Evolutionary conservation across 2,888 invertebrate genomes (phyloP), one percentile per base, ranked within the genome.

Genomic region (Saturnia japonica): DNA sequence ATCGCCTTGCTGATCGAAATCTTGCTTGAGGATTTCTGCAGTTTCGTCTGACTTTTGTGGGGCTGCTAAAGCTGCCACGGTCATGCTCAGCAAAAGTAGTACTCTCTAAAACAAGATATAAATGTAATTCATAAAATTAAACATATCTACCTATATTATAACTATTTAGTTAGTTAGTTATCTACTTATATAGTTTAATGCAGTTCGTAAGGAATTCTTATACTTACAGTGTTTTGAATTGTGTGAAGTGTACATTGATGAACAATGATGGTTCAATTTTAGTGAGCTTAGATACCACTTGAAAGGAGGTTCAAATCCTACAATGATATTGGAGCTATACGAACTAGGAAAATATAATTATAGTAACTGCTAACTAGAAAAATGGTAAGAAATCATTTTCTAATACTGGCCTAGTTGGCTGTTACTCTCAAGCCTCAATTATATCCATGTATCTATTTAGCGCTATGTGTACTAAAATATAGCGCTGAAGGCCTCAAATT

Each of bases 1-100:
- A 85, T 96, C 96, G 1, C 96, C 95, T 80, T 96, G 95, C 77
- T 96, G 95, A 79, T 96, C 96, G 73, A 96, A 96, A 73, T 96
- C 95, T 86, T 96, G 96, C 78, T 95, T 96, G 73, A 96, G 86
- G 74, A 96, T 97, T 72, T 95, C 95, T 79, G 95, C 93, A 68
- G 95, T 95, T 80, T 95, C 95, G 43, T 95, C 95, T 45, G 89
- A 86, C 73, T 94, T 93, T 82, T 96, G 96, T 34, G 96, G 96
- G 76, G 93, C 94, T 72, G 94, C 82, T 69, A 90, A 86, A 34
- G 84, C 87, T 70, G 88, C 78, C 72, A 88, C 87, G 72, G 89
- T 80, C 54, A 90, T 78, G 73, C 88, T 85, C 19, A 91, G 75
- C 67, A 93, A 75, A 72, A 91, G 71, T 75, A 91, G 72, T 74